phyloP scores from a whole-genome alignment of 1,140 invertebrate genomes.

The Ips nitidus region DNA sequence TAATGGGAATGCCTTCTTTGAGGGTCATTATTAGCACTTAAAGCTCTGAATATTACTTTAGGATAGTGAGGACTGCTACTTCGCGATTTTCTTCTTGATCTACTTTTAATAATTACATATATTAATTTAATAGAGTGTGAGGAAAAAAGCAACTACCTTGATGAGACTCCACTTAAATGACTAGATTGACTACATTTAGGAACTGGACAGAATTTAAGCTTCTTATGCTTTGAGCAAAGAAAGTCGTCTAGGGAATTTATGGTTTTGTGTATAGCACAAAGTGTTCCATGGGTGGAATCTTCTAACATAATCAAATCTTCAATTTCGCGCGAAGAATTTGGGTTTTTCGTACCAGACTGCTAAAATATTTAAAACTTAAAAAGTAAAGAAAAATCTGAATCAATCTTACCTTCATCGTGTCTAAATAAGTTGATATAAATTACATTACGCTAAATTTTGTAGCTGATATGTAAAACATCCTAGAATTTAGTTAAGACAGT shows the following conservation, averaged over 20 bases:
- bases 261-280: slow-evolving; percentile 32
- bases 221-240: slow-evolving; percentile 29
- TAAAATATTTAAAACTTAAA: too few species aligned
- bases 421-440: too few species aligned
- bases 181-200: too few species aligned
- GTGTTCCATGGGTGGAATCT: slow-evolving; percentile 24
- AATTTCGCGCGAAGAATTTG: slow-evolving; percentile 7
- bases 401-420: too few species aligned
- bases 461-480: too few species aligned
- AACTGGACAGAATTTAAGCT: slow-evolving; percentile 19
- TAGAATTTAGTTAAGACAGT: too few species aligned
- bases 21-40: slow-evolving; percentile 14
- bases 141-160: background rate
- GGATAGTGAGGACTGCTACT: slow-evolving; percentile 14
- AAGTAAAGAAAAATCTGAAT: too few species aligned
- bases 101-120: background rate
- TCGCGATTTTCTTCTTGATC: slow-evolving; percentile 22
- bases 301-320: slow-evolving; percentile 32
- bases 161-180: too few species aligned
- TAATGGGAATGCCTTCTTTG: background rate
- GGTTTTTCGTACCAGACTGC: background rate
- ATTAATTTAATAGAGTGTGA: background rate
- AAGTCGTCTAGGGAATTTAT: slow-evolving; percentile 31
- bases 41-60: slow-evolving; percentile 9
- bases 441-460: too few species aligned